Evolutionary conservation across 2,113 vertebrate species (phyloP), one percentile per base, ranked within the genome.

Genomic region (Illadopsis cleaveri): DNA sequence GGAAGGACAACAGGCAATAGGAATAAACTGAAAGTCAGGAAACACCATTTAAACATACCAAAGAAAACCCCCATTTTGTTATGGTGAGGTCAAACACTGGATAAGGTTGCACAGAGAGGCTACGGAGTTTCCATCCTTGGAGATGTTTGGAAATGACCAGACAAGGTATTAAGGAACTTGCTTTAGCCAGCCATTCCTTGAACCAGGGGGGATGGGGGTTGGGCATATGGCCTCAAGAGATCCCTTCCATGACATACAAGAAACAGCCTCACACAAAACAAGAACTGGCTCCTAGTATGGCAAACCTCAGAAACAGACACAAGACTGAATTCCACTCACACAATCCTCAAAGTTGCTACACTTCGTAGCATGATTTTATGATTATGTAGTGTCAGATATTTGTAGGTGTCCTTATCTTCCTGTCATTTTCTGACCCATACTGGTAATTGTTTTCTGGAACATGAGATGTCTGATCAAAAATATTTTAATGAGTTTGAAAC

Each of bases 61-160:
- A 65, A 60, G 58, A 47, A 21, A 47, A 0, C 0, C 3, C 1
- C 1, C 7, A 22, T 30, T 33, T 16, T 33, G 16, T 50, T 56
- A 31, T 15, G 33, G 21, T 38, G 28, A 57, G 15, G 37, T 57
- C 56, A 54, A 80, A 48, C 45, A 60, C 31, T 75, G 22, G 27
- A 42, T 44, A 15, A 57, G n/a, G 10, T 45, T 58, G 17, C 21
- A 45, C 5, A 77, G 50, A 62, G 23, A 51, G 28, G 35, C 5
- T 44, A 22, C 0, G 0, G 62, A 64, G 14, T 23, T 37, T n/a
- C 37, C 42, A 51, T 58, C n/a, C 37, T 35, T 77, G 57, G 50
- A 77, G 57, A 40, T 27, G 20, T 12, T 45, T 21, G 51, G 77
- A 70, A 77, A 70, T 22, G 14, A 42, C 17, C 35, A 51, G 14